Evolutionary conservation across 2,888 invertebrate genomes (phyloP).

Genomic region (Exephanes ischioxanthus): DNA sequence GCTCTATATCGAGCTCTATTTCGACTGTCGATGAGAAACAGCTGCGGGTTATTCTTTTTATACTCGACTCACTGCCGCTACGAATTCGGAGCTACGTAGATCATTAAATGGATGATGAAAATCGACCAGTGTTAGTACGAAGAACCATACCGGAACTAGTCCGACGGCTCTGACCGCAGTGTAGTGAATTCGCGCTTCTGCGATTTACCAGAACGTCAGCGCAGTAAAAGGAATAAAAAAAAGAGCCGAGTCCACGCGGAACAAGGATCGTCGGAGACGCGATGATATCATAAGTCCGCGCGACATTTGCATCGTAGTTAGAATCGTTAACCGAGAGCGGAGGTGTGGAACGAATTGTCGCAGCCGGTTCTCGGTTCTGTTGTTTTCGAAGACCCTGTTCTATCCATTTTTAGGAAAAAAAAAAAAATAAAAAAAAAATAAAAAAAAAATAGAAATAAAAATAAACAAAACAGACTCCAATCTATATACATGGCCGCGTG

Average conservation of each 20-base stretch:
- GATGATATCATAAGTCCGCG: slow-evolving; percentile 19
- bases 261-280: not conserved
- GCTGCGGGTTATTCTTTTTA: too few species aligned
- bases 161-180: slow-evolving; percentile 24
- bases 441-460: not conserved
- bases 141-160: slow-evolving; percentile 24
- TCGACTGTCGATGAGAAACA: not conserved
- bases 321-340: not conserved
- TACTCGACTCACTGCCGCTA: not conserved
- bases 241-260: slow-evolving; percentile 32
- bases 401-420: slow-evolving; percentile 2
- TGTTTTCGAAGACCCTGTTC: not conserved
- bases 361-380: not conserved
- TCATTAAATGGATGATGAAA: slow-evolving; percentile 14
- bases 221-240: slow-evolving; percentile 52
- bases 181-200: slow-evolving; percentile 43
- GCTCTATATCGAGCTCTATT: not conserved
- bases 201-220: slow-evolving; percentile 58
- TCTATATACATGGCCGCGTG: not conserved
- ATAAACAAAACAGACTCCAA: slow-evolving; percentile 9
- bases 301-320: slow-evolving; percentile 9
- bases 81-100: not conserved
- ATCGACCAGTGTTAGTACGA: slow-evolving; percentile 33
- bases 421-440: not conserved
- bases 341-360: not conserved